Evolutionary conservation across 2,888 invertebrate genomes (phyloP), one percentile per base, ranked within the genome.

Genomic region (Deilephila porcellus): DNA sequence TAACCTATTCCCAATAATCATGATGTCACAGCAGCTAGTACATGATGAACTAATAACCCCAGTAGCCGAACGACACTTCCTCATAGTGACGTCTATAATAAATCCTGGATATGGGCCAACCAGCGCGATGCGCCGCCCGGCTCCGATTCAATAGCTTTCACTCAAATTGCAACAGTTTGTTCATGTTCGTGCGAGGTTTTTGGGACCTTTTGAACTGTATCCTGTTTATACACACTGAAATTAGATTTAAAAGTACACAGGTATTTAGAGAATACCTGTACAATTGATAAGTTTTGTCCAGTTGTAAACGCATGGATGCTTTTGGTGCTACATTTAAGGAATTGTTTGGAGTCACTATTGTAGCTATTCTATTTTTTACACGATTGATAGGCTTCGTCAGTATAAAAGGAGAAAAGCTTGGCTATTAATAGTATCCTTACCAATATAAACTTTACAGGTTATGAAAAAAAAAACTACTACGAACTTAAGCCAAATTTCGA

Each of bases 51-150:
- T 37, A 34, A 14, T 45, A 64, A 64, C 20, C 11, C n/a, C 14
- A 6, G 20, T 6, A 19, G 34, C 25, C 25, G 17, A 25, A 73
- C 77, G 79, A 77, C 81, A 83, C 83, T 90, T 90, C 90, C 90
- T 90, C 89, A 87, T 90, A 86, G 85, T 81, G 80, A 74, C 80
- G 74, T 79, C 83, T 90, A 88, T 88, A 84, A 85, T 83, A 80
- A 81, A 78, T 76, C 64, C 87, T 89, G 89, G 89, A 89, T 82
- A 76, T 32, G 34, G 75, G 89, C 88, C 90, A 90, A 67, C 20
- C 37, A 63, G 63, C 17, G 17, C 52, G 45, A 6, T 67, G 67
- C 52, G 45, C 45, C 67, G 67, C 25, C 37, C 52, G 5, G 67
- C 17, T 11, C 59, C 14, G 19, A 19, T 14, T n/a, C 25, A 32